Conservation (phyloP, 2,797 vertebrate species). For the Cuniculus paca region DNA sequence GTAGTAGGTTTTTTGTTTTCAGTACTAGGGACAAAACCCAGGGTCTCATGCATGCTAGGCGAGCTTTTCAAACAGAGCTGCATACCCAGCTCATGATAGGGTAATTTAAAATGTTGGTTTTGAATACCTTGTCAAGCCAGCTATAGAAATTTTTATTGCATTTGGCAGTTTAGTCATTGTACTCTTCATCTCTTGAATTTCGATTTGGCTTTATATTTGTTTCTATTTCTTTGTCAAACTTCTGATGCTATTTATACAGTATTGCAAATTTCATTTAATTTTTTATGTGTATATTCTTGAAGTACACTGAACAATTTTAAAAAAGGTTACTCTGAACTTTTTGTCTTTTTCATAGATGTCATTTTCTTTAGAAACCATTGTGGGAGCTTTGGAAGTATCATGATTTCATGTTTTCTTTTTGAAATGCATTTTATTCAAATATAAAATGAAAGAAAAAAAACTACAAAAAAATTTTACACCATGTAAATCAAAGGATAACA, state of each 20-base stretch:
- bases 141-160: neutral
- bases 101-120: neutral
- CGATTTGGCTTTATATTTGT: neutral
- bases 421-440: no score
- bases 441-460: no score
- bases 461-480: no score
- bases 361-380: neutral
- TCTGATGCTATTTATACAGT: neutral
- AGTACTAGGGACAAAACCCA: neutral
- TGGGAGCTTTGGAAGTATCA: neutral
- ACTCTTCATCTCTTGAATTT: neutral
- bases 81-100: neutral
- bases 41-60: neutral
- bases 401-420: no score
- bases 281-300: neutral
- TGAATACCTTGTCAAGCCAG: neutral
- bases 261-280: neutral
- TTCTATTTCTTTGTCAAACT: neutral
- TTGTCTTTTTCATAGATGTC: neutral
- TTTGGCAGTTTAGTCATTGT: neutral
- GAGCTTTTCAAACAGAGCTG: neutral
- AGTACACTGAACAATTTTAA: neutral
- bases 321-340: neutral
- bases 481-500: no score
- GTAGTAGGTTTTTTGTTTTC: neutral